These are phyloP conservation scores for Trididemnum clinides DNA, from an alignment of 23 tunicate genomes.

Conservation along the genomic window DNA sequence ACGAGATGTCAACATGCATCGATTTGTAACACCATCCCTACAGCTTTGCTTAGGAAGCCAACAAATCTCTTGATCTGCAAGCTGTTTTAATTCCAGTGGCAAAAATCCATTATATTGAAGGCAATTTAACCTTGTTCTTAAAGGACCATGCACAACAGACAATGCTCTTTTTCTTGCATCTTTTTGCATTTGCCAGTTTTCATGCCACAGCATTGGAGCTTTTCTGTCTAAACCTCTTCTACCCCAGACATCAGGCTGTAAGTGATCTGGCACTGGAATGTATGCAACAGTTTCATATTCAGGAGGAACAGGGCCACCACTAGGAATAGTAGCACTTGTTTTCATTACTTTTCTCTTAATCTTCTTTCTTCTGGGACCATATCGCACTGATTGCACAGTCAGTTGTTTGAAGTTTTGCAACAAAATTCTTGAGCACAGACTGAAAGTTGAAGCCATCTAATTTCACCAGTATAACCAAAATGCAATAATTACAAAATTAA, in stretches of 20 bases:
- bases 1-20: slow-evolving; percentile 70
- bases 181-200: slow-evolving; percentile 69
- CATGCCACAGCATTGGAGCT: slow-evolving; percentile 41
- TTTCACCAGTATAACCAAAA: no score
- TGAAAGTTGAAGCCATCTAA: no score
- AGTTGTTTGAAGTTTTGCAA: background rate
- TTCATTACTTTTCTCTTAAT: background rate
- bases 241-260: slow-evolving; percentile 56
- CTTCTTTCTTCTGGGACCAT: background rate
- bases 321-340: slow-evolving; percentile 37
- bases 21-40: slow-evolving; percentile 13
- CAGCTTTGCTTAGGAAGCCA: slow-evolving; percentile 57
- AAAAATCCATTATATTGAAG: slow-evolving; percentile 43
- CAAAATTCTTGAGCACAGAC: no score
- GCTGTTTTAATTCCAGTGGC: slow-evolving; percentile 66
- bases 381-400: background rate
- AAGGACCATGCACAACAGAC: slow-evolving; percentile 62
- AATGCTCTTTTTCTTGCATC: slow-evolving; percentile 75
- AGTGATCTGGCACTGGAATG: slow-evolving; percentile 56
- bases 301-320: slow-evolving; percentile 79
- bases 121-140: slow-evolving; percentile 48
- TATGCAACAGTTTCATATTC: slow-evolving; percentile 75
- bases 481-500: no score
- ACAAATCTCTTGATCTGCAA: slow-evolving; percentile 69
- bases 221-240: slow-evolving; percentile 31